Base-by-base conservation (phyloP, 2,797 vertebrate species). In the Tachyglossus aculeatus region DNA sequence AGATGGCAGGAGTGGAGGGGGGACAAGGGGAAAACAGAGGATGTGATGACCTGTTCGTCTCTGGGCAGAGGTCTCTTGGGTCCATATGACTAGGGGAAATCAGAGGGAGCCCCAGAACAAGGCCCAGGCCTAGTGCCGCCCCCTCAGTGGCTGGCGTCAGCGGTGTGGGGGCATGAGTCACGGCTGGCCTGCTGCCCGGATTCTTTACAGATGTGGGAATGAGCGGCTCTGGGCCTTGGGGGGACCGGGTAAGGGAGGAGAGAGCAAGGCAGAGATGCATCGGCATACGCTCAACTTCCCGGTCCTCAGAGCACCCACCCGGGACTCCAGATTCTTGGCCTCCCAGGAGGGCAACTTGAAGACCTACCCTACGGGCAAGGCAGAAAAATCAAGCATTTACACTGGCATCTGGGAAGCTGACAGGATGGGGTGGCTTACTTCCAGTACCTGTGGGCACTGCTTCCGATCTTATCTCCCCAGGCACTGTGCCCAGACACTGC, bases 201-300 rank as follows among this genome's bases (percentile, higher is more conserved):
- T 87, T 87, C 85, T 56, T 87, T 66, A 80, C 71, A 87, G 76
- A 87, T 87, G 85, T 83, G 79, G 85, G 85, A 87, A 87, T 76
- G 38, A 54, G 63, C 74, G 81, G 60, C 74, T 47, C 71, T 56
- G 64, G 36, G 18, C 58, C 45, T 10, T 63, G 65, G 41, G 71
- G 56, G 56, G 62, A 76, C 40, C 52, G 24, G 2, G 58, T 65
- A 24, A 73, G 14, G 38, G 70, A 73, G 48, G 56, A 22, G 50
- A 74, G 37, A 66, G 39, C 14, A 62, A 55, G 50, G 18, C 69
- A 69, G 55, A 39, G 6, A 0, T 29, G 31, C 45, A 31, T 19
- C 24, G 27, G 45, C 31, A 19, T 29, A 54, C 48, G 50, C 9
- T 9, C 7, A 33, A 16, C 54, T 41, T 64, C 61, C 56, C 43